Evolutionary conservation across 2,888 invertebrate species (phyloP).

Genomic region (Agonopterix subpropinquella): DNA sequence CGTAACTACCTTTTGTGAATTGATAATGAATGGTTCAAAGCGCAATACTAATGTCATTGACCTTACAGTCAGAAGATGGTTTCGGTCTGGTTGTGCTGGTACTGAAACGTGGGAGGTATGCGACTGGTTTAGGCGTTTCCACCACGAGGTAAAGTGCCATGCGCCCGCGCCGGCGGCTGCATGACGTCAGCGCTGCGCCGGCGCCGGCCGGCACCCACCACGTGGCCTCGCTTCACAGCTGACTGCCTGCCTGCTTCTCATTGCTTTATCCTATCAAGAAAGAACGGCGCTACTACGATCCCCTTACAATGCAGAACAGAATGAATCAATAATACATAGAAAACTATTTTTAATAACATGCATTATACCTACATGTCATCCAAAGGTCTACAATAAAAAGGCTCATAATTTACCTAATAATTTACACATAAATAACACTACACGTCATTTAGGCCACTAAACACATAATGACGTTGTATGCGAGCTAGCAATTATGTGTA

Average conservation of each 20-base stretch:
- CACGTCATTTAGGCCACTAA: slow-evolving; percentile 25
- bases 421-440: slow-evolving; percentile 4
- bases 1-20: slow-evolving; percentile 9
- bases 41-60: slow-evolving; percentile 43
- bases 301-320: neutral
- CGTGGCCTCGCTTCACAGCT: slow-evolving; percentile 53
- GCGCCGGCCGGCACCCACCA: slow-evolving; percentile 37
- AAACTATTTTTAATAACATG: neutral
- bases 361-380: too few relatives aligned
- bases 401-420: too few relatives aligned
- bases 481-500: slow-evolving; percentile 27
- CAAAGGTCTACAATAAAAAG: too few relatives aligned
- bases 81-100: slow-evolving; percentile 51
- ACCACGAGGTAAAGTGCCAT: slow-evolving; percentile 23
- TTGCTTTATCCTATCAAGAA: slow-evolving; percentile 6
- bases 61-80: slow-evolving; percentile 44
- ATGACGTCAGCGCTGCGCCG: slow-evolving; percentile 22
- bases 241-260: slow-evolving; percentile 22
- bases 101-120: slow-evolving; percentile 49
- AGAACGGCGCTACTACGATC: neutral
- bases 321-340: too few relatives aligned
- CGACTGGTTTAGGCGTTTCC: slow-evolving; percentile 51
- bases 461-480: slow-evolving; percentile 26
- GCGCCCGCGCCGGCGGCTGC: slow-evolving; percentile 16
- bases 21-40: too few relatives aligned